Percentiles rank a stretch among this genome's conserved stretches.
phyloP scores from a whole-genome alignment of 1,140 invertebrate species.

The Drosophila ananassae region DNA sequence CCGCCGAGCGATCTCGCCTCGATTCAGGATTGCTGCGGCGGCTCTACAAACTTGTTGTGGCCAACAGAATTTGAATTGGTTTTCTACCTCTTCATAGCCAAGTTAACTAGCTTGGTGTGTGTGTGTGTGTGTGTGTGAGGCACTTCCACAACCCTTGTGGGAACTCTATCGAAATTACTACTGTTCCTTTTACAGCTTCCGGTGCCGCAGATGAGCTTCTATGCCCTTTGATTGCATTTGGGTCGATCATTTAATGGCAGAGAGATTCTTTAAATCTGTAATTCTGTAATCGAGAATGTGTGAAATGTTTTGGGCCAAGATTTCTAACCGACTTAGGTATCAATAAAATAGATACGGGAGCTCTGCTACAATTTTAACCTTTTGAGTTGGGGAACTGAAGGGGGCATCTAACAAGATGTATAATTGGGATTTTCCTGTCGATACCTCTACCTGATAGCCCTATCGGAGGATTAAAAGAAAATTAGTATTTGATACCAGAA shows the following conservation, averaged over 20 bases:
- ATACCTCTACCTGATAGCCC: slow-evolving; percentile 10
- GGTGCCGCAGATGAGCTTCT: slow-evolving; percentile 55
- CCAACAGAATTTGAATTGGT: slow-evolving; percentile 50
- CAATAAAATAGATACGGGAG: slow-evolving; percentile 34
- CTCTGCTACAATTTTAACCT: slow-evolving; percentile 10
- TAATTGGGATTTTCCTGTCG: slow-evolving; percentile 39
- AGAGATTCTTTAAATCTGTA: slow-evolving; percentile 27
- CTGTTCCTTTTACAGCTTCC: slow-evolving; percentile 74
- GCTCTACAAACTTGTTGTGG: slow-evolving; percentile 51
- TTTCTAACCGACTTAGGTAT: slow-evolving; percentile 36
- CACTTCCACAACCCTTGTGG: slow-evolving; percentile 61
- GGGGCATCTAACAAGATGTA: background rate
- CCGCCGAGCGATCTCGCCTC: slow-evolving; percentile 47
- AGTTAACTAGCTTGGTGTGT: slow-evolving; percentile 15
- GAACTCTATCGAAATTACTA: slow-evolving; percentile 72
- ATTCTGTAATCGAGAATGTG: slow-evolving; percentile 66
- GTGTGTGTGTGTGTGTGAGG: slow-evolving; percentile 8
- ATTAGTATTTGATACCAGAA: background rate
- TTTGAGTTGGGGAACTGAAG: slow-evolving; percentile 5
- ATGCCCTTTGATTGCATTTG: slow-evolving; percentile 46
- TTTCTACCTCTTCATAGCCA: slow-evolving; percentile 28
- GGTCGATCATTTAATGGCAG: background rate
- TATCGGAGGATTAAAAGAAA: slow-evolving; percentile 9
- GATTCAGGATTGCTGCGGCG: slow-evolving; percentile 48
- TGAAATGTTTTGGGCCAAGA: slow-evolving; percentile 40